A percentile compares a stretch with the other conserved stretches of the same genome.
Conservation (phyloP, 2,888 invertebrate genomes). For the Cremastinae sp. region DNA sequence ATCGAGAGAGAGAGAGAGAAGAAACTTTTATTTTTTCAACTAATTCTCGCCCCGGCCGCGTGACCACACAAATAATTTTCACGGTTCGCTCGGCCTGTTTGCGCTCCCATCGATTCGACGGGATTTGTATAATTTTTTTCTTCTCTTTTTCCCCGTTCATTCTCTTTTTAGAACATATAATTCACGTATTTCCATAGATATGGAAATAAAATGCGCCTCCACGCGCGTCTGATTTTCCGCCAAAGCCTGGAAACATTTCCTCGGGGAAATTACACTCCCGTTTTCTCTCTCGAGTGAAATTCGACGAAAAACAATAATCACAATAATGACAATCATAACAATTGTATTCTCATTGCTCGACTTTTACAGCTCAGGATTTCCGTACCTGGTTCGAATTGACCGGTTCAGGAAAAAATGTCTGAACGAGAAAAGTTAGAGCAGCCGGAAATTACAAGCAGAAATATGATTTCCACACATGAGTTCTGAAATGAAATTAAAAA, state of each 20-base stretch:
- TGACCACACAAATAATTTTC: constrained; percentile 51
- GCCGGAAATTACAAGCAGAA: no score
- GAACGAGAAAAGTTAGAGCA: no score
- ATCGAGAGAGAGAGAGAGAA: neutral
- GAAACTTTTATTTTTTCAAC: constrained; percentile 27
- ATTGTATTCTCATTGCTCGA: no score
- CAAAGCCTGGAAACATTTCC: constrained; percentile 74
- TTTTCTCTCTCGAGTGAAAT: no score
- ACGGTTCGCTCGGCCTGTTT: constrained; percentile 41
- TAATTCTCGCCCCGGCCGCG: constrained; percentile 11
- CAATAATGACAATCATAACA: no score
- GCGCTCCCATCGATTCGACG: neutral
- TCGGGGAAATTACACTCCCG: constrained; percentile 75
- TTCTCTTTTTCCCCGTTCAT: constrained; percentile 7
- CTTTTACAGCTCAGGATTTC: no score
- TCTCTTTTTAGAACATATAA: no score
- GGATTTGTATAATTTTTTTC: constrained; percentile 16
- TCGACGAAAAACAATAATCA: no score
- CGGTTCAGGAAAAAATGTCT: no score
- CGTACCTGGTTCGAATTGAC: no score
- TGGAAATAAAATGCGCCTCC: neutral
- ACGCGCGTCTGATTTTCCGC: constrained; percentile 67
- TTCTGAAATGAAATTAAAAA: no score
- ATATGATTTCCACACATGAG: no score
- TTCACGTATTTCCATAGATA: constrained; percentile 15